A percentile compares a stretch with the other conserved stretches of the same genome.
phyloP scores from a whole-genome alignment of 2,113 vertebrate genomes.

The Hippocampus barbouri region DNA sequence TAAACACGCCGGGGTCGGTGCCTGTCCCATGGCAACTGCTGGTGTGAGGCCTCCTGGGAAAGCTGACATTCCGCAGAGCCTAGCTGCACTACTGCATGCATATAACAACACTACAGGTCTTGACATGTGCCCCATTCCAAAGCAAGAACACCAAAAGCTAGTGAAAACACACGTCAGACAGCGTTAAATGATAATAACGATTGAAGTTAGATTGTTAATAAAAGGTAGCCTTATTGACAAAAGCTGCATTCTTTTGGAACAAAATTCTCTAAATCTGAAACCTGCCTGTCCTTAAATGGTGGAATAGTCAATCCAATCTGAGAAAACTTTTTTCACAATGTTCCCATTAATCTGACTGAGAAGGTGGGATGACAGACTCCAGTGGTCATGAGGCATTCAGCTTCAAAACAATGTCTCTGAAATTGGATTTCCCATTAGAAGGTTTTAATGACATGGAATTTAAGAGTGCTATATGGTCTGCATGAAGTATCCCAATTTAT shows the following conservation, averaged over 20 bases:
- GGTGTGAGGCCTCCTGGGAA: slow-evolving; percentile 57
- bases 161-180: slow-evolving; percentile 28
- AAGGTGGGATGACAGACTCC: slow-evolving; percentile 28
- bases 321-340: slow-evolving; percentile 47
- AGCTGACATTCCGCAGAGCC: slow-evolving; percentile 55
- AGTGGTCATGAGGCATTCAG: slow-evolving; percentile 15
- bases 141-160: slow-evolving; percentile 36
- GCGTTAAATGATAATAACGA: slow-evolving; percentile 5
- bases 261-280: not conserved
- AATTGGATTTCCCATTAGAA: slow-evolving; percentile 65
- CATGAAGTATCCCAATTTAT: slow-evolving; percentile 38
- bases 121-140: slow-evolving; percentile 62
- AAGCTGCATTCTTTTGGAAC: not conserved
- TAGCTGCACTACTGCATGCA: slow-evolving; percentile 44
- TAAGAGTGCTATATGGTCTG: slow-evolving; percentile 43
- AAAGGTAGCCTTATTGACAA: not conserved
- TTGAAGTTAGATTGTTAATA: not conserved
- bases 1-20: slow-evolving; percentile 47
- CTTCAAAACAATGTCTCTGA: slow-evolving; percentile 50
- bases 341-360: slow-evolving; percentile 37
- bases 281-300: slow-evolving; percentile 2
- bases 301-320: not conserved
- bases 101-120: slow-evolving; percentile 64
- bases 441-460: slow-evolving; percentile 68
- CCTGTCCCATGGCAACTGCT: slow-evolving; percentile 48